Conservation (phyloP, 1,140 invertebrate genomes). For the Parapsyche elsis region DNA sequence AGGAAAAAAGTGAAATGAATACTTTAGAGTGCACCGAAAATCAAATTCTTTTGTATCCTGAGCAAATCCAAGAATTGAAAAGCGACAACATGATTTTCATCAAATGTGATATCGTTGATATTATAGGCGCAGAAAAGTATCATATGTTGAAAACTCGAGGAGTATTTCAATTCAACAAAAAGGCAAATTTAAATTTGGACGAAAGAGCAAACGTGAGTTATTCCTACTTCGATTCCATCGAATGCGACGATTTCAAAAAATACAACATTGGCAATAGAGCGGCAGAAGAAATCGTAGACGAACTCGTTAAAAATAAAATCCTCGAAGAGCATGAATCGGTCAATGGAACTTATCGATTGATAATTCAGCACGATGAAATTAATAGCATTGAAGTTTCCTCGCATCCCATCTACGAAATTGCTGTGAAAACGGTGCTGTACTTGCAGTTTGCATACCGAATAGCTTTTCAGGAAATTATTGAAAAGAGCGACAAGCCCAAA, state of each 20-base stretch:
- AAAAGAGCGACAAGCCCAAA: not conserved
- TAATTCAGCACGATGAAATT: not conserved
- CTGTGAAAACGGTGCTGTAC: not conserved
- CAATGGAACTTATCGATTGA: not conserved
- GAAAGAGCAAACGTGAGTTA: not conserved
- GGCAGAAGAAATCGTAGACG: not conserved
- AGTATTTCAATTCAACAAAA: not conserved
- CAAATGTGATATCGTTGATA: not conserved
- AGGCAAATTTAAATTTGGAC: not conserved
- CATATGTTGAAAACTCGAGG: not conserved
- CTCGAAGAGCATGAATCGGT: not conserved
- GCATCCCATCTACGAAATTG: not conserved
- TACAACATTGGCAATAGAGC: not conserved
- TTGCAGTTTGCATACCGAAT: conserved; percentile 8
- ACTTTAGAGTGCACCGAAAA: not conserved
- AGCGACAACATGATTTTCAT: not conserved
- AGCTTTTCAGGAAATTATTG: not conserved
- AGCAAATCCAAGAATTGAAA: not conserved
- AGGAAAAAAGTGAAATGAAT: not conserved
- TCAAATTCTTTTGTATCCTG: not conserved
- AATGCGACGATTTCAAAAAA: not conserved
- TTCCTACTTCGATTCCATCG: not conserved
- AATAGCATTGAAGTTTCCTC: not conserved
- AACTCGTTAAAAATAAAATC: not conserved
- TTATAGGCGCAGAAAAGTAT: not conserved